Conservation (phyloP, 2,113 vertebrate genomes). For the Gracilinanus agilis region DNA sequence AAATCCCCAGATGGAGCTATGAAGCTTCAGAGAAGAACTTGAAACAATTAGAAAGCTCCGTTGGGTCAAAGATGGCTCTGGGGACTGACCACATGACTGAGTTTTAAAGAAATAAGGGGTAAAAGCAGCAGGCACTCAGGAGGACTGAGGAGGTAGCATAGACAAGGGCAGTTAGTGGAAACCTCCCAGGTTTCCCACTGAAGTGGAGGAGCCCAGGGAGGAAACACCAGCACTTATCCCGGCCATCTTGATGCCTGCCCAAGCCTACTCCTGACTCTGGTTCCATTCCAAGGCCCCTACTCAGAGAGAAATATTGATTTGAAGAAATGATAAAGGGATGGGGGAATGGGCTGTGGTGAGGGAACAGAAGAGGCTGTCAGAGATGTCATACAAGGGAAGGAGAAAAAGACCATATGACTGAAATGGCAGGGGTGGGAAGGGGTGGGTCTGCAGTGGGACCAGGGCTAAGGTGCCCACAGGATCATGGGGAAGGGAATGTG, state of each 20-base stretch:
- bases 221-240: not conserved
- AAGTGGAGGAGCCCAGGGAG: not conserved
- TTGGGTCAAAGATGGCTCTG: not conserved
- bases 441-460: not conserved
- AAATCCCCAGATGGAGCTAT: not conserved
- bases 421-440: rapidly evolving
- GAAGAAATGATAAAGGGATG: not conserved
- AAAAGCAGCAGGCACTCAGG: not conserved
- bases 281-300: not conserved
- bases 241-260: not conserved
- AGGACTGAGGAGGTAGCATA: not conserved
- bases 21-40: not conserved
- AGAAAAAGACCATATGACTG: not conserved
- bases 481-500: not conserved
- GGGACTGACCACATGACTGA: not conserved
- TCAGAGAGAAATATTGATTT: not conserved
- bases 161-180: not conserved
- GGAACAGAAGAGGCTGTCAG: not conserved
- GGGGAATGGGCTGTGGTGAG: not conserved
- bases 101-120: not conserved
- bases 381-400: not conserved
- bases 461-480: not conserved
- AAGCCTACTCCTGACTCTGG: not conserved
- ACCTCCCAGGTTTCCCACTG: not conserved
- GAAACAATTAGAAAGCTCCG: not conserved